Base-by-base conservation (phyloP, 2,113 vertebrate species). In the Anas platyrhynchos region DNA sequence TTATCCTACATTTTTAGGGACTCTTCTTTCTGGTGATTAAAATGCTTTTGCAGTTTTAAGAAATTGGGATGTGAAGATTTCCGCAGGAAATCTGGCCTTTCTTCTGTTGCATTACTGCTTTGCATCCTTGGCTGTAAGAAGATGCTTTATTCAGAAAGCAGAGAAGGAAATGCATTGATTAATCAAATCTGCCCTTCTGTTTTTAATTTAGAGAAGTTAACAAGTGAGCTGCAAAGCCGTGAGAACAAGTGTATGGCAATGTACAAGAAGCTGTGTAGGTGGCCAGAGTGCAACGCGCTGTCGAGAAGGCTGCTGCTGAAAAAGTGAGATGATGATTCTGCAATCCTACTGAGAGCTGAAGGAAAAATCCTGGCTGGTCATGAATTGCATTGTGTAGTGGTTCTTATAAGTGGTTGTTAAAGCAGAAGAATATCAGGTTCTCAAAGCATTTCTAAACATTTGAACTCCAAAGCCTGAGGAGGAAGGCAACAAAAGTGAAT, bases 231-330 rank as follows among this genome's bases (percentile, higher is more conserved):
- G 82, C 99, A 99, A 96, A 99, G 99, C 97, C 98, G 99, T 29
- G 99, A 99, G 95, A 99, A 98, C 95, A 99, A 99, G 89, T 99
- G 99, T 88, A 99, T 99, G 99, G 98, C 98, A 77, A 98, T 99
- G 96, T 99, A 99, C 96, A 98, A 98, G 96, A 98, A 99, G 76
- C 98, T 99, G 55, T 97, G 98, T 85, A 97, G 97, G 93, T 99
- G 99, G 99, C 98, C 99, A 0, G 99, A 99, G 97, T 99, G 99
- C 91, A 99, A 99, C 2, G 99, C 99, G 4, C 97, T 99, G 83
- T 98, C 99, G 2, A 97, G 98, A 90, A 98, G 98, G 83, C 98
- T 99, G 85, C 98, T 99, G 22, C 98, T 99, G 41, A 99, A 99
- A 95, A 99, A 99, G 99, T 99, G 94, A 99, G 99, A 96, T 63